phyloP scores from a whole-genome alignment of 2,797 vertebrate species.

The Aplochiton taeniatus region DNA sequence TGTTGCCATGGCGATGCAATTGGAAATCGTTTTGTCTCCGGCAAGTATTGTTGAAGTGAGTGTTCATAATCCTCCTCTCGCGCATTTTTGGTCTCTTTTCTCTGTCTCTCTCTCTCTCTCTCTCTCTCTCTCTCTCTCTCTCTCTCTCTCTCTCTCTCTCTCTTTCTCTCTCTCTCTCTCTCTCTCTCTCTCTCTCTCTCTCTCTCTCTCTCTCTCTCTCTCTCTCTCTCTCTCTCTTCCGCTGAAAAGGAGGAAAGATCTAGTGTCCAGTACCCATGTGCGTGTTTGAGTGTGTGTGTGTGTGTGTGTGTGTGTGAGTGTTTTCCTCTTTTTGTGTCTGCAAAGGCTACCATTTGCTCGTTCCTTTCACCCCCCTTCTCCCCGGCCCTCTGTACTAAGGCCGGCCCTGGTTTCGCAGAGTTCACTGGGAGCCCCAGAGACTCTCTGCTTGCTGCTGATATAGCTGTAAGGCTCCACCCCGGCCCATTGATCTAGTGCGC shows the following conservation, averaged over 20 bases:
- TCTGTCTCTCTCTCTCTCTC: constrained; percentile 27
- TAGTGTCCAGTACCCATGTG: too few species aligned
- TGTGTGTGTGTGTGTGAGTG: neutral
- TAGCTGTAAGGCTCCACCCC: constrained; percentile 93
- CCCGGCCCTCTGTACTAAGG: constrained; percentile 57
- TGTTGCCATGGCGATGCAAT: constrained; percentile 68
- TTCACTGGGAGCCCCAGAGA: constrained; percentile 82
- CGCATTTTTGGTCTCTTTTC: constrained; percentile 37
- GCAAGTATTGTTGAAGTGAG: constrained; percentile 65
- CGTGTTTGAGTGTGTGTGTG: constrained; percentile 1
- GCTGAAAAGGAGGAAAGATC: too few species aligned
- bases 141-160: constrained; percentile 11
- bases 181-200: neutral
- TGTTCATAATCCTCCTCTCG: constrained; percentile 61
- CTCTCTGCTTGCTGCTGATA: constrained; percentile 91
- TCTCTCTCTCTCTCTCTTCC: too few species aligned
- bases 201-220: constrained; percentile 12
- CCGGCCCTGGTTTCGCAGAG: constrained; percentile 83
- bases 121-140: constrained; percentile 23
- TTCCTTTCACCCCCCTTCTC: neutral
- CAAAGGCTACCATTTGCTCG: too few species aligned
- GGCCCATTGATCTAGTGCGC: constrained; percentile 97
- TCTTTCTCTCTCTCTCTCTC: neutral
- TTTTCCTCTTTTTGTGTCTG: neutral
- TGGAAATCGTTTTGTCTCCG: constrained; percentile 70